Evolutionary conservation across 2,113 vertebrate species (phyloP), one percentile per base, ranked within the genome.

Genomic region (Coracopsis vasa): DNA sequence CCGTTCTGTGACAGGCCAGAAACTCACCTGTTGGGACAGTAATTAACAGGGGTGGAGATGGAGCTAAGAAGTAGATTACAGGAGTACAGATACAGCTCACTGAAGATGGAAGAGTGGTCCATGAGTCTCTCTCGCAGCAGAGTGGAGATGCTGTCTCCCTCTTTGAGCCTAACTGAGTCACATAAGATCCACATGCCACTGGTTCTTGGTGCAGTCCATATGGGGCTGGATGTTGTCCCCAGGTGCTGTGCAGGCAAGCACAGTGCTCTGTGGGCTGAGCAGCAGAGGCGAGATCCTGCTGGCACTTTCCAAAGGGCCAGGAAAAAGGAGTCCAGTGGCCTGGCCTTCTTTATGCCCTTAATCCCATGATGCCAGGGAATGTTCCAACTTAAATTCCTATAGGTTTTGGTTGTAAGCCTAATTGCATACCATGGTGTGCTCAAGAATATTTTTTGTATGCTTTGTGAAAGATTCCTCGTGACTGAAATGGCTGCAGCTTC

Each of bases 1-100:
- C 37, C 47, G 18, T 86, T 86, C 79, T 93, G 54, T 94, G 85
- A 90, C 83, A 80, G 78, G 53, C 70, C 50, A 45, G 79, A 71
- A 93, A n/a, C 50, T 78, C 4, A 75, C 45, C 82, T 80, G 60
- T 75, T 90, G 82, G 60, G 64, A 60, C 47, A 61, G 47, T 74
- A 90, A 88, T 90, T 86, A 93, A 44, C 45, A 67, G 54, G 64
- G 67, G 58, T 78, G 58, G 42, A 42, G 81, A 19, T 71, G 93
- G 88, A 83, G 86, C 56, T 94, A 87, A 53, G 94, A 61, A 65
- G 45, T 8, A 9, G 75, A 71, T 92, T 50, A 60, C 27, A 64
- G 51, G 33, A 73, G 54, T 50, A 62, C 16, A 58, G 60, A 67
- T 77, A 10, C 41, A 80, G 37, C 62, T 88, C 29, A 13, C 28